Percentiles rank a stretch among this genome's conserved stretches.
These are phyloP conservation scores for Aplysia californica DNA, from an alignment of 1,140 invertebrate species.

Conservation along the genomic window DNA sequence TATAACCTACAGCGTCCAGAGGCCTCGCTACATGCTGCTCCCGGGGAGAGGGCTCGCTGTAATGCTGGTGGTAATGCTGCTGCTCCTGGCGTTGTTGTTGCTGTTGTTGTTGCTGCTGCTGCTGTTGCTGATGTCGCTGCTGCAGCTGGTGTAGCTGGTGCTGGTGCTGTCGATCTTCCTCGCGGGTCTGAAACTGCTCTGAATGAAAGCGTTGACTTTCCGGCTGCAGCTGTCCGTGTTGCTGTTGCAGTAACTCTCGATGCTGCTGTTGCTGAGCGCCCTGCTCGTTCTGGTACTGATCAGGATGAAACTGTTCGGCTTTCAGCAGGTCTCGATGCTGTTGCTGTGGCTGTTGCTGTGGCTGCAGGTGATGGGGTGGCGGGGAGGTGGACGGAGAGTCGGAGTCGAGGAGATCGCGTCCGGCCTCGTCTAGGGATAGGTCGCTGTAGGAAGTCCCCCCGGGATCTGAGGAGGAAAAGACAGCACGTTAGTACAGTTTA, in stretches of 20 bases:
- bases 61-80: background rate
- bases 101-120: background rate
- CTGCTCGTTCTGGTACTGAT: background rate
- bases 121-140: background rate
- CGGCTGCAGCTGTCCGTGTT: background rate
- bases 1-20: too few species aligned
- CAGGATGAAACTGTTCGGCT: background rate
- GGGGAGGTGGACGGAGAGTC: conserved; percentile 1
- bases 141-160: background rate
- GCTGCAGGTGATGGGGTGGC: background rate
- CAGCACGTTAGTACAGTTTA: too few species aligned
- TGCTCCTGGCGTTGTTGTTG: background rate
- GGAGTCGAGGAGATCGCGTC: background rate
- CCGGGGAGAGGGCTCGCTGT: background rate
- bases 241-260: background rate
- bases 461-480: background rate
- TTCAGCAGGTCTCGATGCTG: background rate
- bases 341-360: background rate
- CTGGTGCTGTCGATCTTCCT: too few species aligned
- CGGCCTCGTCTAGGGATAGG: background rate
- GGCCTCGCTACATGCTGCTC: background rate
- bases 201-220: too few species aligned
- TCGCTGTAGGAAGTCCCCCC: background rate
- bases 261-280: background rate
- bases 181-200: too few species aligned